A percentile compares a stretch with the other conserved stretches of the same genome.
These are phyloP conservation scores for Tupiocoris notatus DNA, from an alignment of 2,888 invertebrate genomes.

Conservation along the genomic window DNA sequence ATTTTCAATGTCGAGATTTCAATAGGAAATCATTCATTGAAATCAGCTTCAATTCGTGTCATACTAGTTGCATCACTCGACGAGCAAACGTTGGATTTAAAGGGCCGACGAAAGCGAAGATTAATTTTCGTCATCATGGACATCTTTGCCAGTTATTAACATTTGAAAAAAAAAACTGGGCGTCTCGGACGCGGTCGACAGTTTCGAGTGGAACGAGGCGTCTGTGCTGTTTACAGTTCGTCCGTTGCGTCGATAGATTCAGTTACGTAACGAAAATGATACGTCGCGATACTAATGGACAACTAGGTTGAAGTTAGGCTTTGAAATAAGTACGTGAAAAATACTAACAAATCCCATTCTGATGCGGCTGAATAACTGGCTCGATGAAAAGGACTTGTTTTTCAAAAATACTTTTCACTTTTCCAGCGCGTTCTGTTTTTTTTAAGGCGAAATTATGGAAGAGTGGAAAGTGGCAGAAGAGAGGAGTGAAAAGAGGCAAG, in stretches of 20 bases:
- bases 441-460: too few species aligned
- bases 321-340: too few species aligned
- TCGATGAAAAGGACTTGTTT: neutral
- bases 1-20: too few species aligned
- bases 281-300: neutral
- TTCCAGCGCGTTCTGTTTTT: too few species aligned
- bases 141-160: neutral
- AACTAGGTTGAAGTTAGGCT: neutral
- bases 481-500: too few species aligned
- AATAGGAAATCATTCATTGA: too few species aligned
- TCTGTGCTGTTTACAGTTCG: neutral
- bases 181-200: neutral
- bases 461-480: too few species aligned
- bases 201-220: neutral
- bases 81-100: neutral
- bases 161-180: neutral
- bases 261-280: neutral
- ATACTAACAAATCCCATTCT: neutral
- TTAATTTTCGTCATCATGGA: neutral
- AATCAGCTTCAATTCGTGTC: neutral
- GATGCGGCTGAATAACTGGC: neutral
- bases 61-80: neutral
- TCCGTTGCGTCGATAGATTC: neutral
- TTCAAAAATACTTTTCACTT: too few species aligned
- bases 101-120: neutral